Base-by-base conservation (phyloP, 2,888 invertebrate genomes). In the Hecatera dysodea region DNA sequence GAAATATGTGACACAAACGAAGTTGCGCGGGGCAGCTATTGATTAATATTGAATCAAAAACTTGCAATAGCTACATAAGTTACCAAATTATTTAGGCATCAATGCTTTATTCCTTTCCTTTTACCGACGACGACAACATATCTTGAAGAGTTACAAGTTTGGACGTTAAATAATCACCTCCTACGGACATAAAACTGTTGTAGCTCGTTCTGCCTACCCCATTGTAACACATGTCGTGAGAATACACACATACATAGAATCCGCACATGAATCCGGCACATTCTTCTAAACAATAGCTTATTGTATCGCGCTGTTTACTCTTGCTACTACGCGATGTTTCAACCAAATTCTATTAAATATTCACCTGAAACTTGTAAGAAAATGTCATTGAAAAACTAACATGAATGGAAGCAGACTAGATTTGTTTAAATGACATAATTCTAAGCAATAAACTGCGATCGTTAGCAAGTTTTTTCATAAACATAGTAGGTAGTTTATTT, bases 211-310 rank as follows among this genome's bases (percentile, higher is more conserved):
- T 79, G 66, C 57, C 29, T 12, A 29, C 9, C 42, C 64, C 29
- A 67, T 52, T 67, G 83, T 56, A 72, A 27, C 68, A 50, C 65
- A 27, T 55, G 70, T 68, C 78, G 81, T 83, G 75, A 83, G 76
- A 80, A 73, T 72, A 68, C 68, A 61, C 48, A 72, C 68, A 72
- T 70, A 84, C 72, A 72, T 73, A 73, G 78, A 73, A 76, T 65
- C 80, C 65, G 39, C 80, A 50, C 56, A 69, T 66, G 64, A 68
- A 80, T 83, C 75, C 63, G 65, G 76, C 80, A 83, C 86, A 86
- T 86, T 86, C 85, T 82, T 82, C 62, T 55, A 63, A 72, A 86
- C 87, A 86, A 86, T 87, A 67, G 85, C 33, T 64, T 75, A 87
- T 86, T 87, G 87, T 87, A 67, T 70, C 24, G 63, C 46, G 5